Conservation (phyloP, 2,113 vertebrate genomes). For the Asarcornis scutulata region DNA sequence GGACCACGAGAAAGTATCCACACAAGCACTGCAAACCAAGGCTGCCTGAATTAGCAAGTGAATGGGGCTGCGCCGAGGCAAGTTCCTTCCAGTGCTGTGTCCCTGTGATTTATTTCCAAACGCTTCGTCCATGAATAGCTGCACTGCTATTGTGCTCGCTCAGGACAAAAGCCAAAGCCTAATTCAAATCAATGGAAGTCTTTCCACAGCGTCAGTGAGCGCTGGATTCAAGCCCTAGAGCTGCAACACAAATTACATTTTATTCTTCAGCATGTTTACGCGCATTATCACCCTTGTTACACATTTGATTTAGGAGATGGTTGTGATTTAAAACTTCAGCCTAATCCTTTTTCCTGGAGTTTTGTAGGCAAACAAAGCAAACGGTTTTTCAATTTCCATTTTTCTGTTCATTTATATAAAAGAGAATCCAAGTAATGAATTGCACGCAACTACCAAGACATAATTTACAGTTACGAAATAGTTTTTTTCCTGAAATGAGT, state of each 20-base stretch:
- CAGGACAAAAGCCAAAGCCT: conserved; percentile 54
- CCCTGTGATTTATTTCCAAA: conserved; percentile 48
- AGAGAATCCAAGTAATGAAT: background rate
- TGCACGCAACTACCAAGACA: background rate
- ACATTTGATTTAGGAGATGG: conserved; percentile 22
- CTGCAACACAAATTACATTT: conserved; percentile 17
- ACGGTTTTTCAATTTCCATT: background rate
- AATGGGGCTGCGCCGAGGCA: background rate
- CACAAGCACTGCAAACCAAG: background rate
- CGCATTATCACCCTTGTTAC: conserved; percentile 39
- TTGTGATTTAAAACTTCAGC: conserved; percentile 48
- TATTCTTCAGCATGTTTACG: conserved; percentile 29
- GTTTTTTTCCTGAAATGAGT: background rate
- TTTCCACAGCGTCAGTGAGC: conserved; percentile 7
- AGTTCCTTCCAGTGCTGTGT: background rate
- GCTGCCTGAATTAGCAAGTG: conserved; percentile 33
- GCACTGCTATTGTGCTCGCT: conserved; percentile 27
- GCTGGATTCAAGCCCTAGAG: conserved; percentile 44
- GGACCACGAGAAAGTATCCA: background rate
- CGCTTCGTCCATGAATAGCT: conserved; percentile 24
- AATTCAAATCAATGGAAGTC: conserved; percentile 34
- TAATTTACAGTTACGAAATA: background rate
- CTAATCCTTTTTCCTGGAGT: conserved; percentile 40
- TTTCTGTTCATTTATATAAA: background rate
- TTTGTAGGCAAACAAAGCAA: conserved; percentile 41